phyloP scores from a whole-genome alignment of 1,140 invertebrate genomes.

The Trinorchestia longiramus region DNA sequence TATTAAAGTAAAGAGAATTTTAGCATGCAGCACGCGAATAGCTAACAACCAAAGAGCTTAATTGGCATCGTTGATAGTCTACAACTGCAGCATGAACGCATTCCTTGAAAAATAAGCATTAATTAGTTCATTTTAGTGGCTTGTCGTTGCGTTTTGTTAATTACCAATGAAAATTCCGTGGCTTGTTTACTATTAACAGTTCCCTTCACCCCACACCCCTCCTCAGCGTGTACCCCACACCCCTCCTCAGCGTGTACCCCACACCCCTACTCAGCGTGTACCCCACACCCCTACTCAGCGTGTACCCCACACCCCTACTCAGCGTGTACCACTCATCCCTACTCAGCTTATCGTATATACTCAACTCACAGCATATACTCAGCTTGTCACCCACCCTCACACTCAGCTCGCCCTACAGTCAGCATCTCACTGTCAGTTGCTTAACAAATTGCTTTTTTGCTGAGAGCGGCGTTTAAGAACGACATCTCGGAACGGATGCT shows the following conservation, averaged over 20 bases:
- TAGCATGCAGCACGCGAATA: no score
- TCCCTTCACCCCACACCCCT: not conserved
- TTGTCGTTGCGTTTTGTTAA: no score
- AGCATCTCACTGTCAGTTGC: not conserved
- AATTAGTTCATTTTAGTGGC: no score
- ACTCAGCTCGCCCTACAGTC: not conserved
- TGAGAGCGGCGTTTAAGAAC: not conserved
- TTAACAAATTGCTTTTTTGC: conserved; percentile 41
- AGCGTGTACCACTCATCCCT: no score
- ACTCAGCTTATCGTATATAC: not conserved
- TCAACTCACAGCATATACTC: not conserved
- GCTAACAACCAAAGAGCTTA: no score
- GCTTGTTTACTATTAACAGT: no score
- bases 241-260: not conserved
- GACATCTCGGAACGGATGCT: not conserved
- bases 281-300: not conserved
- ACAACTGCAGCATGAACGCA: no score
- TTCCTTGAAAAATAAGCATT: no score
- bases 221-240: not conserved
- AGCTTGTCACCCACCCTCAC: not conserved
- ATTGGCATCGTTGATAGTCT: no score
- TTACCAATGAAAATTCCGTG: no score
- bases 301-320: not conserved
- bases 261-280: not conserved
- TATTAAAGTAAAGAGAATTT: no score